Evolutionary conservation across 92 coral and sea anemone species (phyloP), one percentile per base, ranked within the genome.

Genomic region (Palythoa grandis): DNA sequence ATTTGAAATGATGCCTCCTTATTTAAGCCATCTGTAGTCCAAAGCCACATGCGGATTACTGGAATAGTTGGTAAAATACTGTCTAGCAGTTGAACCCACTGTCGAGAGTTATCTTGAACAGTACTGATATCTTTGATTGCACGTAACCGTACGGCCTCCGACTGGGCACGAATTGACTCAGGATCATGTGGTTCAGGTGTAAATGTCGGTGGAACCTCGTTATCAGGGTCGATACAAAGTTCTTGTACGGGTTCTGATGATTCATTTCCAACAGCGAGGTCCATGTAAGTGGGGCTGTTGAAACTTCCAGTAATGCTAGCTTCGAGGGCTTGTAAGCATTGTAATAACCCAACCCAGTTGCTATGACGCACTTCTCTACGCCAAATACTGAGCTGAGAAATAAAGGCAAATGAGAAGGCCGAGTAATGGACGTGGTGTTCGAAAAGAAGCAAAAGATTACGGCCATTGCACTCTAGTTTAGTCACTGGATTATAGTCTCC

Each of bases 131-230:
- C 97, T 73, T 74, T 83, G 11, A 96, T 84, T 61, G 93, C 93
- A 23, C 83, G 91, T 52, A 84, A 74, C 76, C 99, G 89, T 85
- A 90, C 95, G 52, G 88, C 92, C 73, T 95, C 95, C n/a, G 99
- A 93, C 78, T 91, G 87, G 47, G 88, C 85, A 35, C 93, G 93
- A 84, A 96, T 95, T 72, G 93, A 92, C 65, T 95, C 99, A 17
- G 94, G 94, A 52, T 95, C 99, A 79, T 93, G 97, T 75, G 97
- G 88, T 78, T 96, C 99, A 7, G 95, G 95, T 24, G 88, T 90
- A 78, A 93, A 96, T 29, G 83, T 84, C 66, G 99, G 99, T 20
- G 93, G 97, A 56, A 79, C 86, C 70, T 91, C 98, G 54, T 87
- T 78, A 63, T 95, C 97, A 54, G 90, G 89, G 72, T 96, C 99